Base-by-base conservation (phyloP, 2,797 vertebrate species). In the Tokudaia muenninki region DNA sequence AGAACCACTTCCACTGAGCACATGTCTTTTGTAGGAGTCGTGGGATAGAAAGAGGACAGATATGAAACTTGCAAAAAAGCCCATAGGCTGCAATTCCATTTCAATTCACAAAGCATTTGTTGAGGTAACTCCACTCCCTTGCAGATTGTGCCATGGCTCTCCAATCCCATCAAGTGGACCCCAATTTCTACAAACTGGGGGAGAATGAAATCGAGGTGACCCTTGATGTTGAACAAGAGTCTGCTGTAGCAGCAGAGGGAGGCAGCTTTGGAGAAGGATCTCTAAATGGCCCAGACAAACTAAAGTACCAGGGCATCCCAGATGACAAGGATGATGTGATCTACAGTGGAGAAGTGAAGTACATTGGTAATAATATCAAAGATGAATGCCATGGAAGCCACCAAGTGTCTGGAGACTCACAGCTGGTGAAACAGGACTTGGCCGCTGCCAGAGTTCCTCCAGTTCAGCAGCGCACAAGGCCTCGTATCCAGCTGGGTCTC, bases 291-390 rank as follows among this genome's bases (percentile, higher is more conserved):
- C 8, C 47, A 29, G 65, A 72, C 22, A 74, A 72, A 19, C 4
- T 17, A 55, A 55, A 37, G 50, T 19, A 29, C 34, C n/a, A 74
- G 22, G 24, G 34, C 50, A 72, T 29, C 50, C n/a, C 21, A 41
- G 11, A 55, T 0, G 6, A 55, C 4, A 7, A 55, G 0, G 34
- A 47, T 57, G 24, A 41, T 57, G 34, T 55, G 86, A 41, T 37
- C 22, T 8, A 5, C 0, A 0, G 24, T 52, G 44, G 6, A 24
- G 17, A 26, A 1, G 16, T 52, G 21, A 87, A 29, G 8, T 3
- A 3, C 9, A 0, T 12, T 74, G 47, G 1, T 29, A 52, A 4
- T 57, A 14, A 41, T 50, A 55, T 37, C 50, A 74, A 72, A 41
- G 24, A 57, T 1, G 22, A 72, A 22, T 50, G 17, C 59, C 5